Conservation (phyloP, 2,888 invertebrate genomes). For the Pheosia tremula region DNA sequence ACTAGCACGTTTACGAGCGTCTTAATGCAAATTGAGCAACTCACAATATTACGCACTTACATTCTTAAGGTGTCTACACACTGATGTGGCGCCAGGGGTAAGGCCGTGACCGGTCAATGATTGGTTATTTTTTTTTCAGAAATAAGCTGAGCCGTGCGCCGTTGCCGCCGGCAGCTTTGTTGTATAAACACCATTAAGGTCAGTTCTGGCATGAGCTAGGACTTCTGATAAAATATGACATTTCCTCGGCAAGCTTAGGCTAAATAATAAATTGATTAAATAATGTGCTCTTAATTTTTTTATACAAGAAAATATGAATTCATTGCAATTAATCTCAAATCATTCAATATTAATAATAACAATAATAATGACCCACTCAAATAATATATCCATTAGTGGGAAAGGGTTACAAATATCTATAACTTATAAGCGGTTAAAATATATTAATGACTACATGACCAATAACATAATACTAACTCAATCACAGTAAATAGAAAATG, state of each 20-base stretch:
- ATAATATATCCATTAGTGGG: conserved; percentile 36
- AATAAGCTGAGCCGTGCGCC: no score
- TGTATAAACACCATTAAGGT: no score
- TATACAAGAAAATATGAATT: conserved; percentile 8
- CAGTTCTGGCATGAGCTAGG: background rate
- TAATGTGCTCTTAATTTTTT: conserved; percentile 24
- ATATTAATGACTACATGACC: conserved; percentile 53
- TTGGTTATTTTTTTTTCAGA: no score
- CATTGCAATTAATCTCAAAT: conserved; percentile 2
- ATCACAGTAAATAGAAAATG: conserved; percentile 76
- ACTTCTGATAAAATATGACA: background rate
- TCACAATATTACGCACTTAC: no score
- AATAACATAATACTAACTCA: conserved; percentile 69
- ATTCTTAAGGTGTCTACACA: no score
- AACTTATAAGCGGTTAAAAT: conserved; percentile 52
- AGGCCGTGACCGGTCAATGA: no score
- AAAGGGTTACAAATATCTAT: conserved; percentile 28
- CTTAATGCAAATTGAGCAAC: no score
- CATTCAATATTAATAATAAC: conserved; percentile 24
- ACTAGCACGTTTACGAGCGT: no score
- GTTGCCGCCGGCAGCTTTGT: no score
- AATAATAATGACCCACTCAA: conserved; percentile 40
- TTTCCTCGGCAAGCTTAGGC: conserved; percentile 35
- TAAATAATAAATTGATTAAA: conserved; percentile 25
- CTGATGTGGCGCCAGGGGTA: no score